Evolutionary conservation across 2,888 invertebrate species (phyloP), one percentile per base, ranked within the genome.

Genomic region (Globia sparganii): DNA sequence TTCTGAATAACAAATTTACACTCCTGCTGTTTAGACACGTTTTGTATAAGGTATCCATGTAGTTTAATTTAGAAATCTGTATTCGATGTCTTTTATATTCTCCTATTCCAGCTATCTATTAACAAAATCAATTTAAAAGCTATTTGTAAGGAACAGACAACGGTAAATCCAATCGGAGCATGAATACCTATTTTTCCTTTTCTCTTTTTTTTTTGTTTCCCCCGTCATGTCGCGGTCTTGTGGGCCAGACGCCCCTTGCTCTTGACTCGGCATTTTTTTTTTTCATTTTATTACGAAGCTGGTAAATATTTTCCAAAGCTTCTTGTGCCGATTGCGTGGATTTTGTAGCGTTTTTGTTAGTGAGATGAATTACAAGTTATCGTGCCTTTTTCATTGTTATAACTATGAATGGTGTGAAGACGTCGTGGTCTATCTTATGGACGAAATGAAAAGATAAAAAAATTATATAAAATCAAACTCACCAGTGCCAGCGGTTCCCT

Each of bases 401-500:
- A 59, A 21, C 18, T 59, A 18, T 61, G 11, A 34, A 18, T 8
- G 34, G 11, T 61, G 31, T 25, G 28, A 15, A 21, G n/a, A 68
- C 21, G 5, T 34, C 8, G 59, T 68, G 21, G 21, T 13, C 0
- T 31, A 25, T 34, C 2, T 34, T 3, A 43, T 15, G 8, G 6
- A n/a, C 4, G 34, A n/a, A 70, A 6, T 49, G 0, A 25, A 25
- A 40, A 2, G 1, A n/a, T 3, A 28, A 53, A 21, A 58, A 9
- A 25, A 15, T 15, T 43, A 4, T 5, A 18, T 15, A 43, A 31
- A 13, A 5, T 49, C 6, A 43, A 71, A 78, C 94, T 97, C 91
- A 97, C 98, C 98, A 90, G 98, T 98, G 85, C 97, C 93, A 28
- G 90, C 94, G 0, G 94, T 91, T 4, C 92, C 85, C 85, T 97